phyloP scores from a whole-genome alignment of 2,888 invertebrate species.

The Archips crataeganus region DNA sequence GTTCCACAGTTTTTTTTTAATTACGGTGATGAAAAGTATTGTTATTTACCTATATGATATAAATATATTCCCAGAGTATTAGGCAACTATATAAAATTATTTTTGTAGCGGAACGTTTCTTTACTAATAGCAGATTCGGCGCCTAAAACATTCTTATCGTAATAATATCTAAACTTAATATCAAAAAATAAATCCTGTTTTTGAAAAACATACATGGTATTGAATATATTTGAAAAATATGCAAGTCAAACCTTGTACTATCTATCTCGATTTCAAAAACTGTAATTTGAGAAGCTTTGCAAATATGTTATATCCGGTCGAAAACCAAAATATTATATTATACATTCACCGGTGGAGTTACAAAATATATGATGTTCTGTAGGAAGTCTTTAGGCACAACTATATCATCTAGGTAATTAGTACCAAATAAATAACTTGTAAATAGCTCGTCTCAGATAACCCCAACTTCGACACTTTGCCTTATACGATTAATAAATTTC shows the following conservation, averaged over 20 bases:
- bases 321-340: neutral
- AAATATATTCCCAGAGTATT: constrained; percentile 5
- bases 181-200: neutral
- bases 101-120: constrained; percentile 10
- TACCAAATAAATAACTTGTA: constrained; percentile 38
- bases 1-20: neutral
- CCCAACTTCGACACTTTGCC: constrained; percentile 84
- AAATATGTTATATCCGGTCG: neutral
- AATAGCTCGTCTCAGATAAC: constrained; percentile 69
- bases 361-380: constrained; percentile 13
- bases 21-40: neutral
- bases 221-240: neutral
- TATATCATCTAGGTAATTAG: constrained; percentile 37
- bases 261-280: neutral
- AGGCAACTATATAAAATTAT: constrained; percentile 15
- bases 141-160: constrained; percentile 9
- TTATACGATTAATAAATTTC: constrained; percentile 79
- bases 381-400: constrained; percentile 35
- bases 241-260: neutral
- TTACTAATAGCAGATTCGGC: constrained; percentile 6
- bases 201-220: neutral
- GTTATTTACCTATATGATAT: constrained; percentile 6
- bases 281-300: neutral
- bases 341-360: neutral
- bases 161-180: neutral